Base-by-base conservation (phyloP, 2,113 vertebrate species). In the Parus major region DNA sequence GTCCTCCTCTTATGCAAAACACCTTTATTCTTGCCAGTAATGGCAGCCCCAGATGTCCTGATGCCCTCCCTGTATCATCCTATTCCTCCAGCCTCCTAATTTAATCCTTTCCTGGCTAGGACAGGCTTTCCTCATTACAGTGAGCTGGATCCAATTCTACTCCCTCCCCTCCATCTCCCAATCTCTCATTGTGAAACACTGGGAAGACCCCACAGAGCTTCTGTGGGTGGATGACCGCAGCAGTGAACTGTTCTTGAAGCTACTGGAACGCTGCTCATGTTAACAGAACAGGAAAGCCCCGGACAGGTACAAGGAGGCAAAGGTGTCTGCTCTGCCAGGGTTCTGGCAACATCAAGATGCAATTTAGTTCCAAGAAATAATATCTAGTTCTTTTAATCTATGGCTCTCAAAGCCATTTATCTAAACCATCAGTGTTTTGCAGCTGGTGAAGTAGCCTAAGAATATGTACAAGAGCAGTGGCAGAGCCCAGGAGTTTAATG, bases 71-170 rank as follows among this genome's bases (percentile, higher is more conserved):
- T 55, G 56, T 64, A 68, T 42, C 81, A 72, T 75, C 76, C n/a
- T 82, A 91, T 49, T 90, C 70, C 92, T 95, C 77, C 5, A 47
- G 78, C n/a, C 82, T 64, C 86, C 76, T 96, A 97, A 97, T 50
- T 95, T 83, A 95, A 96, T 95, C 91, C 93, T 94, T 90, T 86
- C 93, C 69, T 66, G 59, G 31, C 65, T 57, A 33, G 57, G 70
- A 89, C 92, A 95, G 93, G 50, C 75, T 94, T 96, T 96, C 92
- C 56, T 96, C 84, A 92, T 96, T 96, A 89, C 3, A 41, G 44
- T 25, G 75, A 92, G 10, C 72, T 91, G 86, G 93, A 96, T 96
- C 66, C 82, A 95, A 95, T 96, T 92, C 85, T 76, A 22, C 36
- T 93, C 92, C 33, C 64, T 59, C 68, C 53, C 35, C n/a, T 92